These are phyloP conservation scores for Drosophila oshimai DNA, from an alignment of 1,140 invertebrate genomes.

Conservation along the genomic window DNA sequence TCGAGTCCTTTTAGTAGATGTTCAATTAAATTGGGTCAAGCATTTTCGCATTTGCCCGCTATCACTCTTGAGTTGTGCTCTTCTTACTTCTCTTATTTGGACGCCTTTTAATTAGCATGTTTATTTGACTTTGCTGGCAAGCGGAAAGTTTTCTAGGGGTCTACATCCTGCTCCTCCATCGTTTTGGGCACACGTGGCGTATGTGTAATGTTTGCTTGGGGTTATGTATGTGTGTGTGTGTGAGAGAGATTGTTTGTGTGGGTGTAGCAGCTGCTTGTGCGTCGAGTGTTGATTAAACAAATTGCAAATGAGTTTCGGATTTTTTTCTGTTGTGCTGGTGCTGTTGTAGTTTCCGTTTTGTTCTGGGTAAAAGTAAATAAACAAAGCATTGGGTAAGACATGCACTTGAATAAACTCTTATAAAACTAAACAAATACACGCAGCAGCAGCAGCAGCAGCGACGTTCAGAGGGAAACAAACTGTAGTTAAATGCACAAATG, in stretches of 20 bases:
- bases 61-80: not conserved
- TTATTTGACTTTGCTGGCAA: slow-evolving; percentile 72
- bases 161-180: slow-evolving; percentile 3
- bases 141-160: slow-evolving; percentile 47
- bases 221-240: not conserved
- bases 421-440: slow-evolving; percentile 74
- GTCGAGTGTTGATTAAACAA: slow-evolving; percentile 79
- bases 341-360: slow-evolving; percentile 25
- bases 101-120: slow-evolving; percentile 77
- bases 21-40: slow-evolving; percentile 71
- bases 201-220: slow-evolving; percentile 52
- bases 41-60: slow-evolving; percentile 10
- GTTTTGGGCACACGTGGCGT: slow-evolving; percentile 42
- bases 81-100: slow-evolving; percentile 16
- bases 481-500: slow-evolving; percentile 69
- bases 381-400: slow-evolving; percentile 71
- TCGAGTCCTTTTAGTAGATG: slow-evolving; percentile 13
- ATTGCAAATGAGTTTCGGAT: slow-evolving; percentile 76
- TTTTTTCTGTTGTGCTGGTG: slow-evolving; percentile 47
- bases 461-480: slow-evolving; percentile 10
- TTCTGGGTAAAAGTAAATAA: slow-evolving; percentile 62
- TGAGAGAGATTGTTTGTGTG: slow-evolving; percentile 1
- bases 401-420: slow-evolving; percentile 79
- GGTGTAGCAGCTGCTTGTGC: slow-evolving; percentile 43
- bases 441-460: not conserved